Conservation (phyloP, 2,797 vertebrate species). For the Meda fulgida region DNA sequence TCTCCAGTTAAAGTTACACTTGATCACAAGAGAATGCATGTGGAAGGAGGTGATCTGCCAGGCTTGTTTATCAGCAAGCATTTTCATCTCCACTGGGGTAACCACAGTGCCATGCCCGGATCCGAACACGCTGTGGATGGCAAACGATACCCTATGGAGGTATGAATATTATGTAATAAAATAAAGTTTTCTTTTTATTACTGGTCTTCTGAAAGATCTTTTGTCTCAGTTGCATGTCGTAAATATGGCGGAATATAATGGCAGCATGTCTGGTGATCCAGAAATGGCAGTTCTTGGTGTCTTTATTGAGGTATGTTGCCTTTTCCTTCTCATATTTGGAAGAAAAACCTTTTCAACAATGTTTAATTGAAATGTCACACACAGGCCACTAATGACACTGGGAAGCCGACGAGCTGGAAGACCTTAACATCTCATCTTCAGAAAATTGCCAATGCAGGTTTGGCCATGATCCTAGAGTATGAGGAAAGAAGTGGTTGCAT, state of each 20-base stretch:
- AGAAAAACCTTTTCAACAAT: too few relatives aligned
- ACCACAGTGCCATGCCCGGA: conserved; percentile 59
- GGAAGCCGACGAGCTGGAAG: conserved; percentile 64
- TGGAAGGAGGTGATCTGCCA: conserved; percentile 66
- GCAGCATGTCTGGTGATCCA: conserved; percentile 52
- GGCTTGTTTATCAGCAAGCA: conserved; percentile 65
- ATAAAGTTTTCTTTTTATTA: background rate
- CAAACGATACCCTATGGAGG: conserved; percentile 77
- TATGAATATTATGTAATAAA: conserved; percentile 38
- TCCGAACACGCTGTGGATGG: conserved; percentile 79
- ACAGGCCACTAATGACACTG: conserved; percentile 39
- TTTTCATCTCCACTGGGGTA: conserved; percentile 82
- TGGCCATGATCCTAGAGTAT: background rate
- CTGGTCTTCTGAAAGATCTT: background rate
- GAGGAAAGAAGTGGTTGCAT: background rate
- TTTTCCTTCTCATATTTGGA: background rate
- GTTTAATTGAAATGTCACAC: background rate
- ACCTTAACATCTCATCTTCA: conserved; percentile 61
- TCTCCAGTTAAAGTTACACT: conserved; percentile 69
- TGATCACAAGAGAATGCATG: background rate
- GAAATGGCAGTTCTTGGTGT: conserved; percentile 76
- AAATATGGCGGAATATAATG: conserved; percentile 62
- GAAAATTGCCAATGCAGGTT: conserved; percentile 60
- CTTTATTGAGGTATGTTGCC: conserved; percentile 72
- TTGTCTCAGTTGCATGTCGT: conserved; percentile 77